Evolutionary conservation across 2,888 invertebrate species (phyloP).

Genomic region (Lasioglossum figueresi): DNA sequence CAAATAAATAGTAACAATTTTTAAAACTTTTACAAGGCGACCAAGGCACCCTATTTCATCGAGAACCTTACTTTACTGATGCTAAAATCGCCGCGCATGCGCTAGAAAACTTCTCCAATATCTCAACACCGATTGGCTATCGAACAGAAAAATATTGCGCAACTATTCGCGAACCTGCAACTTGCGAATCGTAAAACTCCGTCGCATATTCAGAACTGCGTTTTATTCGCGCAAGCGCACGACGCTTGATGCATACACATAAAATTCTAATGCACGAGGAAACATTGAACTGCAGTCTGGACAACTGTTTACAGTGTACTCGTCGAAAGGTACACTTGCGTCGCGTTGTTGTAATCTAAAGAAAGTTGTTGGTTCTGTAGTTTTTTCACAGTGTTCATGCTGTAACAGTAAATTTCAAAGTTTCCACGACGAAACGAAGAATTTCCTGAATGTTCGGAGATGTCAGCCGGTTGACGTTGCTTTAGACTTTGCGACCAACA

Average conservation of each 20-base stretch:
- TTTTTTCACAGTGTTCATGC: neutral
- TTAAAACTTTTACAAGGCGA: too few relatives aligned
- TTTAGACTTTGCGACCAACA: neutral
- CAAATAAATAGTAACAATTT: too few relatives aligned
- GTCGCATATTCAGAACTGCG: neutral
- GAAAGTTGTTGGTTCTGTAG: neutral
- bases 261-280: conserved; percentile 9
- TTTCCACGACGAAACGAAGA: neutral
- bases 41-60: too few relatives aligned
- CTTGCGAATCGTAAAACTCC: neutral
- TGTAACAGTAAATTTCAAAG: conserved; percentile 5
- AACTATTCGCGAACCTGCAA: neutral
- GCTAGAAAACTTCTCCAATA: too few relatives aligned
- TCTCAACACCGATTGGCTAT: neutral
- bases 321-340: neutral
- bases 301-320: conserved; percentile 24
- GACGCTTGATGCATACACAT: neutral
- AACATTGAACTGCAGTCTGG: conserved; percentile 24
- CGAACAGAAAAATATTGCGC: neutral
- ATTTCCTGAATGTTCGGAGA: conserved; percentile 1
- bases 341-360: conserved; percentile 17
- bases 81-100: too few relatives aligned
- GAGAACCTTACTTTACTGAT: too few relatives aligned
- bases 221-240: neutral
- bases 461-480: conserved; percentile 32